Evolutionary conservation across 2,797 vertebrate genomes (phyloP).

Genomic region (Nyctalus aviator): DNA sequence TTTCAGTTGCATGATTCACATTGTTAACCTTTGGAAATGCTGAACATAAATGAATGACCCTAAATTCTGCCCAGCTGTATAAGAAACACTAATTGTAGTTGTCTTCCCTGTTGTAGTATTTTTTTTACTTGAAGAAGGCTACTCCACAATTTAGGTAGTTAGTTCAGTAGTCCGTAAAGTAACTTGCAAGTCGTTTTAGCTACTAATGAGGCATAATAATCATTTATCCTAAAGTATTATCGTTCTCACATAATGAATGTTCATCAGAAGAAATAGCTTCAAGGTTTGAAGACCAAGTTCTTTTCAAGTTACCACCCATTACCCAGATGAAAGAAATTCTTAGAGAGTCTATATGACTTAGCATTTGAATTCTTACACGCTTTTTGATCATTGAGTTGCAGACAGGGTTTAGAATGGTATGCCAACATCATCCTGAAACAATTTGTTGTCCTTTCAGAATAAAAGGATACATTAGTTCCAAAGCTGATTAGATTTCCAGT

Average conservation of each 20-base stretch:
- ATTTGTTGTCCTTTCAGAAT: background rate
- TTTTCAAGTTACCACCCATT: background rate
- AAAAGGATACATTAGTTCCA: background rate
- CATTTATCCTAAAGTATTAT: constrained; percentile 67
- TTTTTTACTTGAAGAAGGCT: constrained; percentile 63
- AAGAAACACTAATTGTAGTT: constrained; percentile 60
- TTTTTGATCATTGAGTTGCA: background rate
- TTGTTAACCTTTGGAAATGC: constrained; percentile 73
- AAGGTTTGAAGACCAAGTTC: background rate
- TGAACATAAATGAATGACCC: constrained; percentile 61
- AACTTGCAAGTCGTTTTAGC: constrained; percentile 50
- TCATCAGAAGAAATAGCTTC: constrained; percentile 74
- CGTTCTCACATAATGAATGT: constrained; percentile 71
- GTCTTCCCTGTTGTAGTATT: background rate
- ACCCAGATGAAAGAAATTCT: background rate
- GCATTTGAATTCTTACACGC: background rate
- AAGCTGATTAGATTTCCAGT: background rate
- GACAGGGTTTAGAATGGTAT: background rate
- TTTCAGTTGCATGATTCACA: constrained; percentile 47
- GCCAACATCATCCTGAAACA: background rate
- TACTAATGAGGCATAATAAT: constrained; percentile 77
- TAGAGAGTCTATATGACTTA: background rate
- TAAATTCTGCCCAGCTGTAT: constrained; percentile 57
- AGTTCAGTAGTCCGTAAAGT: constrained; percentile 29
- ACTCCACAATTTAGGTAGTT: constrained; percentile 36